A percentile compares a stretch with the other conserved stretches of the same genome.
These are phyloP conservation scores for Sycophila texana DNA, from an alignment of 2,888 invertebrate species.

Conservation along the genomic window DNA sequence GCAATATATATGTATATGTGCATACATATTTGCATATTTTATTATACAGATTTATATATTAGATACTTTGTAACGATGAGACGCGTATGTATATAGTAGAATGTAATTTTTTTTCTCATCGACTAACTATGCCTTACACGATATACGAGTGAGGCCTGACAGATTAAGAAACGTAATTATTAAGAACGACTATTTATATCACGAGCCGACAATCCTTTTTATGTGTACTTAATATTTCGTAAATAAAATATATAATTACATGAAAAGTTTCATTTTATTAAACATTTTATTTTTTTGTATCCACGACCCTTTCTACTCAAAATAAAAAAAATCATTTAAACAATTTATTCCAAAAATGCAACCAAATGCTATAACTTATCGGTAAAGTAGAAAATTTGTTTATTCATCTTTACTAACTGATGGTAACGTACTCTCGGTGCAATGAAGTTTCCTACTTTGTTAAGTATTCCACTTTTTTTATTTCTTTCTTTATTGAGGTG, in stretches of 20 bases:
- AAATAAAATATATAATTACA: slow-evolving; percentile 59
- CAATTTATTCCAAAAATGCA: neutral
- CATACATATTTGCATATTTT: neutral
- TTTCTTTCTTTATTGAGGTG: too few species aligned
- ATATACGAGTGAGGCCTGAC: slow-evolving; percentile 26
- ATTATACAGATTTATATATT: neutral
- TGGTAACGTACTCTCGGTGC: too few species aligned
- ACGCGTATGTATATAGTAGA: slow-evolving; percentile 48
- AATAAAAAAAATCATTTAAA: neutral
- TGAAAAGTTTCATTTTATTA: neutral
- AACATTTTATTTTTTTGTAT: neutral
- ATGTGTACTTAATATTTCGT: slow-evolving; percentile 63
- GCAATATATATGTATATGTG: slow-evolving; percentile 26
- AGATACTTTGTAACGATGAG: slow-evolving; percentile 27
- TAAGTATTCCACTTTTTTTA: too few species aligned
- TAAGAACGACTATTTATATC: slow-evolving; percentile 69
- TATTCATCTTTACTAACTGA: too few species aligned
- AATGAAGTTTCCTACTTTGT: too few species aligned
- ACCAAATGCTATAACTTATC: neutral
- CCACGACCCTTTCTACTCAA: too few species aligned
- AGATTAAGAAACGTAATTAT: slow-evolving; percentile 44
- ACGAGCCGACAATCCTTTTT: slow-evolving; percentile 57
- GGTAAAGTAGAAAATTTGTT: too few species aligned
- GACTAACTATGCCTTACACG: slow-evolving; percentile 40
- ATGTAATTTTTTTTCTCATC: slow-evolving; percentile 42